Evolutionary conservation across 53 echinoderm and acorn worm species (phyloP).

Genomic region (Henricia sp.): DNA sequence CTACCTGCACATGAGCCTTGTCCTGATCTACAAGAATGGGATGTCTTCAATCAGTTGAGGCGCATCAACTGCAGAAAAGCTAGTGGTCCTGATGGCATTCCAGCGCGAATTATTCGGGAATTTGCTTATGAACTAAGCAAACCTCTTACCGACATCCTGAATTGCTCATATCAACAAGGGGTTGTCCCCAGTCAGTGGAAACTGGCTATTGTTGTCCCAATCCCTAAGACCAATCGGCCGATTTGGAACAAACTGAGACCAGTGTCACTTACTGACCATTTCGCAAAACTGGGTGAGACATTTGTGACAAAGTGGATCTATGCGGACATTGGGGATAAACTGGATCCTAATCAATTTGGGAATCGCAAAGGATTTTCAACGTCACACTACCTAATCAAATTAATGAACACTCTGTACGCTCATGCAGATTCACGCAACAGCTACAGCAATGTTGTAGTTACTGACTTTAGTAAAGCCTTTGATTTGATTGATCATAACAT

Average conservation of each 20-base stretch:
- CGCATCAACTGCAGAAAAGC: slow-evolving; percentile 42
- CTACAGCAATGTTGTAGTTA: neutral
- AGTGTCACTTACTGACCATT: slow-evolving; percentile 47
- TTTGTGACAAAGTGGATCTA: slow-evolving; percentile 22
- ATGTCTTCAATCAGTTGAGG: too few species aligned
- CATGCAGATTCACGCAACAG: neutral
- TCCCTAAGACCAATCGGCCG: slow-evolving; percentile 24
- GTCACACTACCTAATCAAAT: slow-evolving; percentile 12
- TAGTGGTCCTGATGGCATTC: slow-evolving; percentile 32
- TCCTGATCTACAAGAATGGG: too few species aligned
- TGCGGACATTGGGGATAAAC: neutral
- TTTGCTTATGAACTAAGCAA: slow-evolving; percentile 51
- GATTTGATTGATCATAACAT: slow-evolving; percentile 22
- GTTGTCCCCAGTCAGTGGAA: slow-evolving; percentile 23
- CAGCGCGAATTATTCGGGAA: slow-evolving; percentile 35
- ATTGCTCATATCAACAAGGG: slow-evolving; percentile 11
- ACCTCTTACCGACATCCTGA: slow-evolving; percentile 33
- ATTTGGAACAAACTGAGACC: slow-evolving; percentile 22
- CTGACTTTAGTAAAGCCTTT: slow-evolving; percentile 43
- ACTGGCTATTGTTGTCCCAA: neutral
- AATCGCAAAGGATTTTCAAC: slow-evolving; percentile 21
- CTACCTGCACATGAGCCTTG: too few species aligned
- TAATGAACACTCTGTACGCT: neutral
- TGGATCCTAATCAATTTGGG: slow-evolving; percentile 39
- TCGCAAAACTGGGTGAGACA: slow-evolving; percentile 7